These are phyloP conservation scores for Matsumyia berberina DNA, from an alignment of 2,888 invertebrate genomes.

Conservation along the genomic window DNA sequence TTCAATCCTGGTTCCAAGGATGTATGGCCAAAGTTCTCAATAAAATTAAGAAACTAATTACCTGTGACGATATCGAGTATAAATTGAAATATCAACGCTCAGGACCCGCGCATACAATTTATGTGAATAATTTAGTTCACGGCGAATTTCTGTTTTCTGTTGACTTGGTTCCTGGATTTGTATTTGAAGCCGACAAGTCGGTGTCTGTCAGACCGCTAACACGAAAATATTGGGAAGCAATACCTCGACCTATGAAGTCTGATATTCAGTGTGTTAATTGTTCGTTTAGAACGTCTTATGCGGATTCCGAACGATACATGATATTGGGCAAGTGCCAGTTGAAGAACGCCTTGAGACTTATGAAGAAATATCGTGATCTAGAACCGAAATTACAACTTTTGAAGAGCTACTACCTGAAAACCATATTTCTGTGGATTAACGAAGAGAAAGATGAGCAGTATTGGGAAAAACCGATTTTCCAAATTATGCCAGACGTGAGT, in stretches of 20 bases:
- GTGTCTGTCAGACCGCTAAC: neutral
- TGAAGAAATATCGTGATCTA: constrained; percentile 21
- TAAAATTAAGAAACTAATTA: neutral
- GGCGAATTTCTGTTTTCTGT: neutral
- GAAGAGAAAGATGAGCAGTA: neutral
- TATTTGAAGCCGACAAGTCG: neutral
- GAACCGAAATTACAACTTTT: neutral
- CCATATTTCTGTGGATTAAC: constrained; percentile 1
- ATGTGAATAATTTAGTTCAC: neutral
- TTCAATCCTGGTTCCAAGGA: constrained; percentile 35
- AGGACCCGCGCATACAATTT: constrained; percentile 38
- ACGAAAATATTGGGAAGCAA: neutral
- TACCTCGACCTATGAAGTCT: neutral
- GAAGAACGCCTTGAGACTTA: neutral
- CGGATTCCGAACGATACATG: neutral
- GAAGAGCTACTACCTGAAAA: constrained; percentile 22
- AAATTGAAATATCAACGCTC: constrained; percentile 1
- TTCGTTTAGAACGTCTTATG: constrained; percentile 3
- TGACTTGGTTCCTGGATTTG: neutral
- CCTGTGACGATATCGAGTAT: neutral
- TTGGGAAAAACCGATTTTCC: constrained; percentile 1
- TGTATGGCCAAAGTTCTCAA: neutral
- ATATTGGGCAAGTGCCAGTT: neutral
- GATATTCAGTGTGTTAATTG: neutral
- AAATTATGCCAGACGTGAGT: constrained; percentile 6